These are phyloP conservation scores for Chrysolina oricalcia DNA, from an alignment of 2,888 invertebrate species.

Conservation along the genomic window DNA sequence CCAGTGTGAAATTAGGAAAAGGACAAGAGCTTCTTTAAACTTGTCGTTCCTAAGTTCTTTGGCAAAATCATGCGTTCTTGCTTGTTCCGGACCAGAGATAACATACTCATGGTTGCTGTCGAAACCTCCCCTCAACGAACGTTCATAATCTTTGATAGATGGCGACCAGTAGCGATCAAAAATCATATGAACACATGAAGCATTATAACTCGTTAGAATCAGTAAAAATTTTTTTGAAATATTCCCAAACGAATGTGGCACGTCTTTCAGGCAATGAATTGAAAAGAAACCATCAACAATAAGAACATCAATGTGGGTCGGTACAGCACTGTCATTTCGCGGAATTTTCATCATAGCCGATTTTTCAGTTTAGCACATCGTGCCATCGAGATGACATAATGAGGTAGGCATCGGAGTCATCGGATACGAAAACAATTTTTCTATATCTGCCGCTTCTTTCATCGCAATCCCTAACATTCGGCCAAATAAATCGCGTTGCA, in stretches of 20 bases:
- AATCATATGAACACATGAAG: conserved; percentile 36
- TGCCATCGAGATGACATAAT: conserved; percentile 43
- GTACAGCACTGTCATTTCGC: conserved; percentile 39
- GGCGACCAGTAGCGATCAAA: conserved; percentile 41
- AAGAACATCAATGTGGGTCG: conserved; percentile 34
- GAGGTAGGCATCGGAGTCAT: conserved; percentile 42
- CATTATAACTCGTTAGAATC: conserved; percentile 35
- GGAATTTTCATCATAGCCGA: conserved; percentile 42
- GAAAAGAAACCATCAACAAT: conserved; percentile 42
- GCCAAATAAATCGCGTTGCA: conserved; percentile 39
- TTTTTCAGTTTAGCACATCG: conserved; percentile 44
- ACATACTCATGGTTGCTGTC: conserved; percentile 36
- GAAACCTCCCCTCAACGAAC: conserved; percentile 36
- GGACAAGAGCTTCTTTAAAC: conserved; percentile 42
- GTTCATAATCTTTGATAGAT: conserved; percentile 45
- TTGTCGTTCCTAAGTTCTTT: conserved; percentile 42
- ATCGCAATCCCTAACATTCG: conserved; percentile 38
- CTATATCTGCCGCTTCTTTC: conserved; percentile 35
- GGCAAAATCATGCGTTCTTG: conserved; percentile 36
- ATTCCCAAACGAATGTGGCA: conserved; percentile 39
- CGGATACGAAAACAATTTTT: conserved; percentile 36
- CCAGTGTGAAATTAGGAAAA: conserved; percentile 37
- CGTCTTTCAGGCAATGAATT: conserved; percentile 40
- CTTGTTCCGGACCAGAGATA: conserved; percentile 45
- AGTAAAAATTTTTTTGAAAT: conserved; percentile 34